Evolutionary conservation across 2,113 vertebrate species (phyloP).

Genomic region (Lophochroa leadbeateri): DNA sequence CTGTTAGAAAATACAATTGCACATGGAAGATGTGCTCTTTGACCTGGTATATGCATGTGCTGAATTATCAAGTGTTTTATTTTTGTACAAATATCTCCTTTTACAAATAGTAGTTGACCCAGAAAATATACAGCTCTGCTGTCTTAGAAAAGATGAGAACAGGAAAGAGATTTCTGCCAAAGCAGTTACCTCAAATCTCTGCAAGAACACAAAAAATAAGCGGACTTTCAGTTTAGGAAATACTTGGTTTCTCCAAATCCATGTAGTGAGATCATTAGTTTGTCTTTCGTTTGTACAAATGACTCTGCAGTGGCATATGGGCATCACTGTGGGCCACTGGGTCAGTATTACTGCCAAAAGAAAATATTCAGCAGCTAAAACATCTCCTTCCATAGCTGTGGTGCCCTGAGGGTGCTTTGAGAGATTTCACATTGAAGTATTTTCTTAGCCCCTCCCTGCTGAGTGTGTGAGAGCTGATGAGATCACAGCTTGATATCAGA

Average conservation of each 20-base stretch:
- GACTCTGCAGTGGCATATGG: neutral
- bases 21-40: neutral
- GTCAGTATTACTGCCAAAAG: neutral
- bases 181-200: neutral
- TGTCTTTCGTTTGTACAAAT: neutral
- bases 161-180: neutral
- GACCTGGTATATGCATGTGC: fast-evolving
- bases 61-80: neutral
- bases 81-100: neutral
- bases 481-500: conserved; percentile 62
- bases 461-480: conserved; percentile 60
- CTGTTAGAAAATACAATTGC: neutral
- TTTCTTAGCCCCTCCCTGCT: conserved; percentile 62
- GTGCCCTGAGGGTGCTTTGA: conserved; percentile 21
- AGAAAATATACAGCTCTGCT: neutral
- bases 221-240: neutral
- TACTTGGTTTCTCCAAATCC: neutral
- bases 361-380: neutral
- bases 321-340: neutral
- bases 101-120: neutral
- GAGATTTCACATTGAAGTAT: conserved; percentile 54
- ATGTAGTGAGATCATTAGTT: neutral
- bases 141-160: neutral
- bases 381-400: neutral
- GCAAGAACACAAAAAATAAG: neutral